A percentile compares a stretch with the other conserved stretches of the same genome.
Conservation (phyloP, 2,888 invertebrate species). For the Leptothorax acervorum region DNA sequence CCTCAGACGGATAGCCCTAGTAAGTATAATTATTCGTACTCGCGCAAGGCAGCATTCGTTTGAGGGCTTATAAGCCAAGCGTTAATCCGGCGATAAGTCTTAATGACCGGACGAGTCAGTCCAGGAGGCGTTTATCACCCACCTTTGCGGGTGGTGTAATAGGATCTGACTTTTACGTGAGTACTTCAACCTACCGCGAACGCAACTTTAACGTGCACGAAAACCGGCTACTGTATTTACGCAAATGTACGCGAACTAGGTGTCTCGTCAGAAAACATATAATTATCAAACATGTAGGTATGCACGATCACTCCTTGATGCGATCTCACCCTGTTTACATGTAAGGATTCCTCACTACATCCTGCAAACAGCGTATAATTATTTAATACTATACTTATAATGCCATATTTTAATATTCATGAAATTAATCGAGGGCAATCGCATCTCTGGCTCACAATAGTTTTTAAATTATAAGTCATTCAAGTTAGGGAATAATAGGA, state of each 20-base stretch:
- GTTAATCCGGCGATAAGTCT: constrained; percentile 65
- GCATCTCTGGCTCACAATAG: neutral
- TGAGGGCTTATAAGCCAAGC: constrained; percentile 56
- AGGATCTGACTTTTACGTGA: constrained; percentile 48
- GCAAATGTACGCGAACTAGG: constrained; percentile 33
- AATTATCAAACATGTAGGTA: constrained; percentile 29
- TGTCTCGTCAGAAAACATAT: constrained; percentile 45
- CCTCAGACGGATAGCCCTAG: neutral
- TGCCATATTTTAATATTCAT: neutral
- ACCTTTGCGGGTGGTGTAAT: constrained; percentile 56
- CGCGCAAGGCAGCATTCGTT: constrained; percentile 18
- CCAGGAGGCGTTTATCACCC: constrained; percentile 59
- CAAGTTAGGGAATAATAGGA: neutral
- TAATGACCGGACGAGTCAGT: constrained; percentile 65
- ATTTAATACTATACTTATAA: neutral
- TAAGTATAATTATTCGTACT: constrained; percentile 53
- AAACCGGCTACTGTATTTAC: constrained; percentile 46
- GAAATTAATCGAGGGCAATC: neutral
- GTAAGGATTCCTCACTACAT: neutral
- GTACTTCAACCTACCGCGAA: constrained; percentile 29
- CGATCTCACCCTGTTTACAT: neutral
- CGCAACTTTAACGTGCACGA: constrained; percentile 50
- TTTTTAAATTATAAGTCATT: neutral
- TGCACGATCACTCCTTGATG: constrained; percentile 5
- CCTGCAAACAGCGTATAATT: neutral